These are phyloP conservation scores for Andrena haemorrhoa DNA, from an alignment of 2,888 invertebrate genomes.

Conservation along the genomic window DNA sequence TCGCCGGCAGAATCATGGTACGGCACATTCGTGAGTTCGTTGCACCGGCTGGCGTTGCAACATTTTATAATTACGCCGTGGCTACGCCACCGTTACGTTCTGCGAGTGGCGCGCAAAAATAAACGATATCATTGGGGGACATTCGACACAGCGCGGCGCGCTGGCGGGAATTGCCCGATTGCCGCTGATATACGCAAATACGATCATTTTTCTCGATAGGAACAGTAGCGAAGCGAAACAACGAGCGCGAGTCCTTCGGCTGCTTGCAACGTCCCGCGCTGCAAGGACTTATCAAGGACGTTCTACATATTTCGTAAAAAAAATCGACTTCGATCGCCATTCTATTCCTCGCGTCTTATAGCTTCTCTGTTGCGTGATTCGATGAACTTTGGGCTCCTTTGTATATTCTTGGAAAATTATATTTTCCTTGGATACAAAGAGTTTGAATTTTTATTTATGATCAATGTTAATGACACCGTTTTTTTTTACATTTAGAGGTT, in stretches of 20 bases:
- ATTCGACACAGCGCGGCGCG: conserved; percentile 78
- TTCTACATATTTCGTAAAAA: conserved; percentile 33
- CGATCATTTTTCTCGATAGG: conserved; percentile 42
- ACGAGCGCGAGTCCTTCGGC: conserved; percentile 49
- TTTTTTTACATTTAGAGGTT: too few relatives aligned
- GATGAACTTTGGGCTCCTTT: neutral
- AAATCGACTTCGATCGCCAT: conserved; percentile 2
- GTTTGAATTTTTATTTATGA: neutral
- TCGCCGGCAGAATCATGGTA: conserved; percentile 52
- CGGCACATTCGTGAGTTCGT: conserved; percentile 75
- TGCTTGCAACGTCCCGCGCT: conserved; percentile 9
- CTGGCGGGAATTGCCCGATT: conserved; percentile 58
- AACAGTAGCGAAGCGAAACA: conserved; percentile 46
- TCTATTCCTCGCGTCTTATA: neutral
- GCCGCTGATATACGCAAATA: conserved; percentile 36
- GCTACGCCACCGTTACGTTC: conserved; percentile 69
- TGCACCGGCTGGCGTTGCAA: conserved; percentile 78
- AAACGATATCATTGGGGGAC: conserved; percentile 75
- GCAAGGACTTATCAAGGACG: conserved; percentile 60
- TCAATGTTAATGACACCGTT: too few relatives aligned
- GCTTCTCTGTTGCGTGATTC: neutral
- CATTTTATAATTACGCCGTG: conserved; percentile 77
- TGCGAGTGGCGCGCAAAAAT: conserved; percentile 78
- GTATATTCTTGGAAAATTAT: neutral
- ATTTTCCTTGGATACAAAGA: too few relatives aligned